phyloP scores from a whole-genome alignment of 2,888 invertebrate genomes.

The Eupithecia insigniata region DNA sequence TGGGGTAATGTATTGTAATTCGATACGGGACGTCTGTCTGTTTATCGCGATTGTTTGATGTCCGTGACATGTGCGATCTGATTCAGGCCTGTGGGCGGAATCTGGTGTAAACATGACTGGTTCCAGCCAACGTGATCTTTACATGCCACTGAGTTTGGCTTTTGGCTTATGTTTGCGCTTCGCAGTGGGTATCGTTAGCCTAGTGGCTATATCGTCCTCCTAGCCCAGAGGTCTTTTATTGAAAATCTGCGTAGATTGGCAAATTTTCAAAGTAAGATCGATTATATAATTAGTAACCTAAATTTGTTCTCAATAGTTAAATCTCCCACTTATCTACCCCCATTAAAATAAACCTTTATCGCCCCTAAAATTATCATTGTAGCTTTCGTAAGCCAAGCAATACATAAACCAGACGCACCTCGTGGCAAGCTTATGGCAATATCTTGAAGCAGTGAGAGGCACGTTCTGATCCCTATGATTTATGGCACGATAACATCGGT shows the following conservation, averaged over 20 bases:
- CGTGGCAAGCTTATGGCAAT: background rate
- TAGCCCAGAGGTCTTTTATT: background rate
- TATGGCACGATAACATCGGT: slow-evolving; percentile 74
- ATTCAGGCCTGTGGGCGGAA: slow-evolving; percentile 48
- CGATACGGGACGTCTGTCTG: slow-evolving; percentile 68
- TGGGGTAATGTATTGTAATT: slow-evolving; percentile 59
- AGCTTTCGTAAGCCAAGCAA: background rate
- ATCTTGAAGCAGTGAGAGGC: slow-evolving; percentile 21
- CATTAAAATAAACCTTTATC: background rate
- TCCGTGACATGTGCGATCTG: slow-evolving; percentile 59
- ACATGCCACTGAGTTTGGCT: slow-evolving; percentile 25
- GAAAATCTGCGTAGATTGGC: background rate
- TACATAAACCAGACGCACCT: background rate
- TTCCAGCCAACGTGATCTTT: slow-evolving; percentile 30
- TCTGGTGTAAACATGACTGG: slow-evolving; percentile 38
- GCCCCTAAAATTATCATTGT: background rate
- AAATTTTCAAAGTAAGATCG: background rate
- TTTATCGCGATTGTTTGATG: slow-evolving; percentile 57
- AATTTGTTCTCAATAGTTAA: background rate
- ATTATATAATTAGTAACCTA: background rate
- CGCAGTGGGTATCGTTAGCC: background rate
- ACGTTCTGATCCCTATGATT: slow-evolving; percentile 77
- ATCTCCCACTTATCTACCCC: background rate
- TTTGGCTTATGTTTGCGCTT: slow-evolving; percentile 9
- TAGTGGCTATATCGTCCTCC: too few species aligned